These are phyloP conservation scores for Nephila pilipes DNA, from an alignment of 1,140 invertebrate species.

Conservation along the genomic window DNA sequence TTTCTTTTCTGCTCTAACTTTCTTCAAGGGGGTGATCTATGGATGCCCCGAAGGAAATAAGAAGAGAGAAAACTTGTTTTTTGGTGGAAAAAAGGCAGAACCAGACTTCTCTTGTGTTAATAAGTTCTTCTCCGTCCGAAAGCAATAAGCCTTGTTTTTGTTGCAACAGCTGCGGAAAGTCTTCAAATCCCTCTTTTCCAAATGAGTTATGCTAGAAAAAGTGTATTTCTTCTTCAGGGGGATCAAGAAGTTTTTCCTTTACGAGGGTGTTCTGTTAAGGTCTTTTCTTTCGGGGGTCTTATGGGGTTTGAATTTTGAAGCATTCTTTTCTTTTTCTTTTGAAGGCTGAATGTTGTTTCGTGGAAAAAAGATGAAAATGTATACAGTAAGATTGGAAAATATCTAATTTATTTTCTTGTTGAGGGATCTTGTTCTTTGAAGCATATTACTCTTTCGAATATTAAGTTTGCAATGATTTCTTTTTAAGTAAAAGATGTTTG, in stretches of 20 bases:
- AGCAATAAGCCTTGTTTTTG: not conserved
- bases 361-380: too few species aligned
- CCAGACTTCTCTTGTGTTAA: slow-evolving; percentile 8
- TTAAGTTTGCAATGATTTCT: too few species aligned
- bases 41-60: not conserved
- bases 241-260: not conserved
- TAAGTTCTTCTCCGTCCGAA: not conserved
- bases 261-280: not conserved
- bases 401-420: too few species aligned
- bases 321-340: too few species aligned
- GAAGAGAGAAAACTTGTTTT: not conserved
- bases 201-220: slow-evolving; percentile 27
- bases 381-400: too few species aligned
- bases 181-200: not conserved
- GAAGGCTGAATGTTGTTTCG: too few species aligned
- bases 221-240: not conserved
- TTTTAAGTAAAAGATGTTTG: too few species aligned
- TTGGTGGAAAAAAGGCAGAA: not conserved
- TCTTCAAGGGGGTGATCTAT: slow-evolving; percentile 15
- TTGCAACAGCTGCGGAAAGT: slow-evolving; percentile 14
- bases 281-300: not conserved
- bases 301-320: too few species aligned
- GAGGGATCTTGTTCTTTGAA: too few species aligned
- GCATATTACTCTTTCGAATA: too few species aligned
- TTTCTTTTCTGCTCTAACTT: not conserved